Evolutionary conservation across 2,797 vertebrate genomes (phyloP).

Genomic region (Onychomys arenicola): DNA sequence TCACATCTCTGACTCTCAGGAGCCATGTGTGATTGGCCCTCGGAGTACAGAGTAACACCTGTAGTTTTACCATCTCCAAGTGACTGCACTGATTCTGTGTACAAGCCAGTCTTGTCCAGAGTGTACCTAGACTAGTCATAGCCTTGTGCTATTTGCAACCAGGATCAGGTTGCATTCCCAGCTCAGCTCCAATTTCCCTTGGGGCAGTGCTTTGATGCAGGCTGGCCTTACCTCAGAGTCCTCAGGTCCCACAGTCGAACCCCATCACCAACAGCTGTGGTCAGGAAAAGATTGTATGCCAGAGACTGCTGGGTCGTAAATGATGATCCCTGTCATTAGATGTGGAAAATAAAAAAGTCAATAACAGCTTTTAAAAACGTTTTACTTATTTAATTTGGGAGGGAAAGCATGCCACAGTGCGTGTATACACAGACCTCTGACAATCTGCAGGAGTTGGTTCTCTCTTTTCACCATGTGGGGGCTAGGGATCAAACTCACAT

Average conservation of each 20-base stretch:
- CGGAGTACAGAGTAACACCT: neutral
- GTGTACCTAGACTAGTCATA: rapidly evolving
- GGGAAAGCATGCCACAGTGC: neutral
- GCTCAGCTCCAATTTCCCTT: neutral
- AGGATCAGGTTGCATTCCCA: rapidly evolving
- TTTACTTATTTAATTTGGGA: neutral
- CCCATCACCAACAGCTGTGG: slow-evolving; percentile 92
- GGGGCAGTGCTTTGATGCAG: no score
- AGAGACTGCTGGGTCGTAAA: slow-evolving; percentile 90
- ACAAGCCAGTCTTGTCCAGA: neutral
- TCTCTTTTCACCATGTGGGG: neutral
- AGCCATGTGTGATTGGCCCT: neutral
- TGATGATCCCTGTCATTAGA: slow-evolving; percentile 90
- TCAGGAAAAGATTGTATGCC: slow-evolving; percentile 94
- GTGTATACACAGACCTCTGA: no score
- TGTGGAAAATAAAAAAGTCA: neutral
- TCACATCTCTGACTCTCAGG: neutral
- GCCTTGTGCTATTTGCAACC: neutral
- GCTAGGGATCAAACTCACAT: neutral
- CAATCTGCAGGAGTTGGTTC: neutral
- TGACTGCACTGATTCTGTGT: neutral
- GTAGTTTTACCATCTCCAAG: neutral
- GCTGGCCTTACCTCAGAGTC: slow-evolving; percentile 89
- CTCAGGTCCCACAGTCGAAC: slow-evolving; percentile 96
- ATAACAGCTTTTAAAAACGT: neutral